Percentiles rank a stretch among this genome's conserved stretches.
These are phyloP conservation scores for Silurus meridionalis DNA, from an alignment of 2,113 vertebrate species.

Conservation along the genomic window DNA sequence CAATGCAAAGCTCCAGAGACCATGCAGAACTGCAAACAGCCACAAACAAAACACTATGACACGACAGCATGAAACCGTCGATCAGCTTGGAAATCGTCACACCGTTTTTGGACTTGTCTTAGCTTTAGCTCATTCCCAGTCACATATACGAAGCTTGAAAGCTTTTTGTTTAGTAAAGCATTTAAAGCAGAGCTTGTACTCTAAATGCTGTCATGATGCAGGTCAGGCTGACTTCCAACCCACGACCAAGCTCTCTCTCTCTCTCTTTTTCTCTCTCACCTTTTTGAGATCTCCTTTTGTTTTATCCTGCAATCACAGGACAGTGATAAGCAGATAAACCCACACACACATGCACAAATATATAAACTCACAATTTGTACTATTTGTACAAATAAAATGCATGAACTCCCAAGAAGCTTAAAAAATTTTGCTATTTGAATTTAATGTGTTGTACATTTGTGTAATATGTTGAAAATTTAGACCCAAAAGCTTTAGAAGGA, in stretches of 20 bases:
- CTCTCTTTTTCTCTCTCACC: slow-evolving; percentile 57
- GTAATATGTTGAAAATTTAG: not conserved
- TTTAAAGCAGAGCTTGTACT: not conserved
- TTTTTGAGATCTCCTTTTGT: slow-evolving; percentile 66
- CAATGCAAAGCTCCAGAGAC: slow-evolving; percentile 46
- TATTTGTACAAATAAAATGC: not conserved
- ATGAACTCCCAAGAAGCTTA: not conserved
- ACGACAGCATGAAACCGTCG: not conserved
- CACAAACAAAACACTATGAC: not conserved
- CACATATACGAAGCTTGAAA: not conserved
- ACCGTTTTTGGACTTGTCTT: not conserved
- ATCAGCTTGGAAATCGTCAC: not conserved
- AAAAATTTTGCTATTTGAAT: not conserved
- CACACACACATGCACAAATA: slow-evolving; percentile 1
- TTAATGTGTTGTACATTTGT: not conserved
- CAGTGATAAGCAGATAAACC: slow-evolving; percentile 56
- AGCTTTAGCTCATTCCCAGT: not conserved
- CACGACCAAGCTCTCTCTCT: not conserved
- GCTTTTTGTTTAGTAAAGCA: not conserved
- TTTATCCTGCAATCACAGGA: slow-evolving; percentile 75
- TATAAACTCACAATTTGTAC: not conserved
- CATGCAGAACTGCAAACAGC: slow-evolving; percentile 50
- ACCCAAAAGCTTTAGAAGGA: not conserved
- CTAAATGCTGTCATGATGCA: not conserved
- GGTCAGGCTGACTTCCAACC: not conserved